Conservation (phyloP, 2,888 invertebrate species). For the Latrodectus hesperus region DNA sequence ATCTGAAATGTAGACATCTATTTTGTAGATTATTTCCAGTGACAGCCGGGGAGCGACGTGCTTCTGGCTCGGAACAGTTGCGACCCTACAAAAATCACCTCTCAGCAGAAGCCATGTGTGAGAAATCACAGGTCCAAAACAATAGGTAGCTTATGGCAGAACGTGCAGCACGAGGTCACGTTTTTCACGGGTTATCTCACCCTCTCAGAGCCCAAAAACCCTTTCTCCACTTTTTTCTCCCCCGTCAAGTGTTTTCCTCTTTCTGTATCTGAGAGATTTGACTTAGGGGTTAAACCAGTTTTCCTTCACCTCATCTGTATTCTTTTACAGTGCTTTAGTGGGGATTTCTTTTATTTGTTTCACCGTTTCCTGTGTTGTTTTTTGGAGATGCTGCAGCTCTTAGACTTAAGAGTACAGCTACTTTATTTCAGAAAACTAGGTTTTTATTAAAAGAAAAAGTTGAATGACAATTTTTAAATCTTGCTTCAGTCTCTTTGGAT, state of each 20-base stretch:
- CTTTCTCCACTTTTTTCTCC: neutral
- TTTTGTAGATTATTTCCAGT: neutral
- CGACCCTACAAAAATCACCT: neutral
- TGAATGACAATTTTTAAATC: too few relatives aligned
- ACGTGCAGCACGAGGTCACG: constrained; percentile 32
- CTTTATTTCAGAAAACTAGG: too few relatives aligned
- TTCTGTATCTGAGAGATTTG: constrained; percentile 3
- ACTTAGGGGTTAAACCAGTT: constrained; percentile 29
- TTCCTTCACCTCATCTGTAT: constrained; percentile 36
- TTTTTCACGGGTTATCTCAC: constrained; percentile 60
- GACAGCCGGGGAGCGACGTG: neutral
- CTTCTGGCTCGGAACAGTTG: neutral
- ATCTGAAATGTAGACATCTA: neutral
- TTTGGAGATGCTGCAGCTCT: neutral
- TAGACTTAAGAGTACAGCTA: too few relatives aligned
- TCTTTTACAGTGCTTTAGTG: constrained; percentile 22
- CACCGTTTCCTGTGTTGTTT: neutral
- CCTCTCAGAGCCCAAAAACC: constrained; percentile 16
- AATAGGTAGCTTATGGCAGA: constrained; percentile 9
- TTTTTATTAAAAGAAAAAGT: too few relatives aligned
- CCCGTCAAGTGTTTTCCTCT: neutral
- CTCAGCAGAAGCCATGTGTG: neutral
- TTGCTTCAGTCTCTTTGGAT: too few relatives aligned
- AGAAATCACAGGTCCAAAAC: neutral
- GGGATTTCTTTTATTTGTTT: neutral